Base-by-base conservation (phyloP, 2,888 invertebrate species). In the Lypha dubia region DNA sequence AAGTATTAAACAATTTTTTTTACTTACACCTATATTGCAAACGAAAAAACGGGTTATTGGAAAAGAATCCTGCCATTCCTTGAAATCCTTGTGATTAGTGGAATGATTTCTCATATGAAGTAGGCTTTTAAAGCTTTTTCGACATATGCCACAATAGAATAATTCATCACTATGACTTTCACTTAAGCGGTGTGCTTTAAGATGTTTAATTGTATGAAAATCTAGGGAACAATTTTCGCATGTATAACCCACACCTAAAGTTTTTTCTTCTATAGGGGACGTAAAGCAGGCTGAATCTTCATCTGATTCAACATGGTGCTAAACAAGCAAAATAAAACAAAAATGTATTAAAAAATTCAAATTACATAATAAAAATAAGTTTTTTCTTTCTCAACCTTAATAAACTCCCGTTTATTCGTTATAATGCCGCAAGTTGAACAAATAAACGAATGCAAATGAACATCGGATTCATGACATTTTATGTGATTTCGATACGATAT, bases 191-290 rank as follows among this genome's bases (percentile, higher is more conserved):
- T 92, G 92, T 0, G 82, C 49, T 3, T 88, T 87, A 38, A 92
- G 83, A 63, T 89, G 87, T 0, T 84, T 68, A 7, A 88, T 87
- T 13, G 85, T 83, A 53, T 88, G 88, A 70, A 87, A 92, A 74
- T 91, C 89, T 3, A 87, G 35, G 3, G 90, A 89, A 76, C 92
- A 92, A 79, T 88, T 91, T 86, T 92, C 91, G 76, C 92, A 92
- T 0, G 89, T 83, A 67, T 88, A 91, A 8, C 89, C 90, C 17
- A 79, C 6, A 63, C 88, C 81, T 1, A 87, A 86, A 0, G 88
- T 46, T n/a, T 87, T 41, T 41, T 88, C 87, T 35, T 81, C 77
- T 35, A 88, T 68, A 4, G 84, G 77, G 0, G 85, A 76, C 8
- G 86, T 79, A 68, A 80, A 86, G 56, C 90, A 86, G 4, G 77